Evolutionary conservation across 2,888 invertebrate genomes (phyloP).

Genomic region (Eupithecia exiguata): DNA sequence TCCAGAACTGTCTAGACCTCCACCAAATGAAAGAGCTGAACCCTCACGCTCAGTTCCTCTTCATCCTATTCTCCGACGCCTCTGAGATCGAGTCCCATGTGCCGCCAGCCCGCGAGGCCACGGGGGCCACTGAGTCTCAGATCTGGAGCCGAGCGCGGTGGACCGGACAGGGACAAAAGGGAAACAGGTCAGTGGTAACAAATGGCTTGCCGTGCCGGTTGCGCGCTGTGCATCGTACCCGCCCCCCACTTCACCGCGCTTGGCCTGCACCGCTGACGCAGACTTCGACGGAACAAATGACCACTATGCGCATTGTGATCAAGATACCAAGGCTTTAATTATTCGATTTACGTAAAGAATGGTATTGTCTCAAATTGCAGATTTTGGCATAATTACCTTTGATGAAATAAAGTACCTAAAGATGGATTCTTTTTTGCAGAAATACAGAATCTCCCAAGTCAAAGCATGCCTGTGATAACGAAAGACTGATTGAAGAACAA

Average conservation of each 20-base stretch:
- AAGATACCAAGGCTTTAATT: no score
- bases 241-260: no score
- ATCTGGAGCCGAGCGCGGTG: conserved; percentile 61
- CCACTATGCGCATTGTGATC: no score
- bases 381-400: no score
- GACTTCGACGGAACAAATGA: no score
- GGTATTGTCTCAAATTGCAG: no score
- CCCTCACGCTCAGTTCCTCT: conserved; percentile 69
- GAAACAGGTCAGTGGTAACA: conserved; percentile 16
- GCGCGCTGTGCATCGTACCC: no score
- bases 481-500: conserved; percentile 65
- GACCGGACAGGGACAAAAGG: conserved; percentile 55
- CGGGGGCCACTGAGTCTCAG: conserved; percentile 57
- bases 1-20: conserved; percentile 78
- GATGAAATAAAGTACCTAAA: no score
- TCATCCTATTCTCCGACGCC: conserved; percentile 69
- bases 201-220: background rate
- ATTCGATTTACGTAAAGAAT: no score
- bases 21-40: conserved; percentile 75
- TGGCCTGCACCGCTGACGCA: no score
- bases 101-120: conserved; percentile 30
- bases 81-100: conserved; percentile 38
- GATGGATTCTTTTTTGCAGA: no score
- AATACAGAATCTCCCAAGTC: conserved; percentile 51
- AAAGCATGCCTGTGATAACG: conserved; percentile 44